Evolutionary conservation across 2,888 invertebrate species (phyloP).

Genomic region (Antheraea assamensis): DNA sequence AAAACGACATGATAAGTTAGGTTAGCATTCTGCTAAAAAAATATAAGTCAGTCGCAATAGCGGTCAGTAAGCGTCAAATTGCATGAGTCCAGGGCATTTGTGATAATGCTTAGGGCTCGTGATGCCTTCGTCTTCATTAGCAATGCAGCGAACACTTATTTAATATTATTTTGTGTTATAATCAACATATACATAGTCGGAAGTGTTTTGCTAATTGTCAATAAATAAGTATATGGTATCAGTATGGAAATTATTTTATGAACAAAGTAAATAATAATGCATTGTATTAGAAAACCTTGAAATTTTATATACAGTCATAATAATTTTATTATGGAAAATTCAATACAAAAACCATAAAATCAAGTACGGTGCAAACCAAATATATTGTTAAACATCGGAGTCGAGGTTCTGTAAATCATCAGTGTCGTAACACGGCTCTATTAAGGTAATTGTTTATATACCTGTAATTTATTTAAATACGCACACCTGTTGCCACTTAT

Average conservation of each 20-base stretch:
- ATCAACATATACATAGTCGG: too few relatives aligned
- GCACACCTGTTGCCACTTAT: neutral
- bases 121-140: too few relatives aligned
- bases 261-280: neutral
- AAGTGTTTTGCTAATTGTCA: too few relatives aligned
- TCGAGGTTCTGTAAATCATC: neutral
- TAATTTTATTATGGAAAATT: neutral
- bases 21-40: too few relatives aligned
- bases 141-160: too few relatives aligned
- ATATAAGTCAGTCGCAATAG: too few relatives aligned
- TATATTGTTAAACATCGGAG: neutral
- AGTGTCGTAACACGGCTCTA: neutral
- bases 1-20: too few relatives aligned
- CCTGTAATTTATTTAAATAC: neutral
- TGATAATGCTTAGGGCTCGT: too few relatives aligned
- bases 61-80: too few relatives aligned
- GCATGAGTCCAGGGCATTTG: too few relatives aligned
- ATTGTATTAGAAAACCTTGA: neutral
- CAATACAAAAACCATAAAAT: neutral
- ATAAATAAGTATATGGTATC: too few relatives aligned
- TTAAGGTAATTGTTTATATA: neutral
- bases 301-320: neutral
- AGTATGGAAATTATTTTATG: neutral
- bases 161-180: too few relatives aligned
- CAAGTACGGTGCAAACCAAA: neutral